Conservation (phyloP, 2,113 vertebrate species). For the Antechinus flavipes region DNA sequence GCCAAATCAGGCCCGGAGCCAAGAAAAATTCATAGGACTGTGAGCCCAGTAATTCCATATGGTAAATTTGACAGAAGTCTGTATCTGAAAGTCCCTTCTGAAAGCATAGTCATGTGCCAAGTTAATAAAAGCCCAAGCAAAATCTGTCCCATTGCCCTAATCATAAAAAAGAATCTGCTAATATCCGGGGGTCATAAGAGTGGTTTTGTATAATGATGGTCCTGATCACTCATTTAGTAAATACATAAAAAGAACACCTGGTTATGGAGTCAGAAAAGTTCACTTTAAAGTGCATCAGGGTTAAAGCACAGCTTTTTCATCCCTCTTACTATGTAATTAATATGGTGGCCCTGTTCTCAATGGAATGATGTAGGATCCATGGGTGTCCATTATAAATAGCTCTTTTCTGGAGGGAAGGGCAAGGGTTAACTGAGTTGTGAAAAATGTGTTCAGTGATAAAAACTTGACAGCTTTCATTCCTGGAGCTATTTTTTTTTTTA, state of each 20-base stretch:
- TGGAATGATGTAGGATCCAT: slow-evolving; percentile 23
- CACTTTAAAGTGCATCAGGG: background rate
- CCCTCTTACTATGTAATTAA: slow-evolving; percentile 25
- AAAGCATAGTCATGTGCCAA: slow-evolving; percentile 46
- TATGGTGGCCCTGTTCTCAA: slow-evolving; percentile 15
- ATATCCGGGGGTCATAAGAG: slow-evolving; percentile 12
- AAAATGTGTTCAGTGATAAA: slow-evolving; percentile 42
- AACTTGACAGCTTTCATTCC: slow-evolving; percentile 1
- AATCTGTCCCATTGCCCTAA: slow-evolving; percentile 31
- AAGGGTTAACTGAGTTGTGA: slow-evolving; percentile 46
- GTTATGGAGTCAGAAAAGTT: background rate
- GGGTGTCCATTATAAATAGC: slow-evolving; percentile 21
- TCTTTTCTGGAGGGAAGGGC: slow-evolving; percentile 14
- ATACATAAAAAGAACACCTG: background rate
- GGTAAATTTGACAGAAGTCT: slow-evolving; percentile 55
- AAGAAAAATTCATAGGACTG: slow-evolving; percentile 56
- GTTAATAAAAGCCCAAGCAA: slow-evolving; percentile 7
- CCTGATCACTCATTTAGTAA: background rate
- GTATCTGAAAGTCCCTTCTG: slow-evolving; percentile 48
- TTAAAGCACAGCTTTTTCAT: slow-evolving; percentile 5
- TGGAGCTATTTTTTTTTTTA: slow-evolving; percentile 48
- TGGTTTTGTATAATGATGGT: background rate
- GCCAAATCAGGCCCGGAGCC: slow-evolving; percentile 46
- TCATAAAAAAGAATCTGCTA: slow-evolving; percentile 35
- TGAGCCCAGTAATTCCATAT: slow-evolving; percentile 64